These are phyloP conservation scores for Umimayanthus kanabou DNA, from an alignment of 92 coral and sea anemone genomes.

Conservation along the genomic window DNA sequence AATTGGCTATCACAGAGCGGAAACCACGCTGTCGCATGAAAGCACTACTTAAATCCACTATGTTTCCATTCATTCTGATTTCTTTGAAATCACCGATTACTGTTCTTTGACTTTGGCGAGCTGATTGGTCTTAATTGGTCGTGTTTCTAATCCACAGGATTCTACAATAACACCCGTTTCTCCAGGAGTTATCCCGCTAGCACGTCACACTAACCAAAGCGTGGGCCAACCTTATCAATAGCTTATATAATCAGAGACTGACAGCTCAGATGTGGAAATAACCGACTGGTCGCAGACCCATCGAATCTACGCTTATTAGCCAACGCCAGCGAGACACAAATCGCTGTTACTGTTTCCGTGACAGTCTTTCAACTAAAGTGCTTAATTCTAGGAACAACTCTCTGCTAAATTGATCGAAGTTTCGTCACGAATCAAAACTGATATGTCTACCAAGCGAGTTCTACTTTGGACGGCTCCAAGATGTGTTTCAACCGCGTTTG, in stretches of 20 bases:
- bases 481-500: constrained; percentile 97
- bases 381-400: background rate
- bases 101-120: constrained; percentile 16
- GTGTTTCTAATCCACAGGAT: constrained; percentile 43
- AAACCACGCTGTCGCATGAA: background rate
- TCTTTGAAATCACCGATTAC: constrained; percentile 30
- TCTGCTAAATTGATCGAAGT: background rate
- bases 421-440: background rate
- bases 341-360: background rate
- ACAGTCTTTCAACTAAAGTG: background rate
- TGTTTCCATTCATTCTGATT: constrained; percentile 16
- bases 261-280: background rate
- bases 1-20: constrained; percentile 9
- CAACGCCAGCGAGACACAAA: background rate
- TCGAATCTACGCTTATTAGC: background rate
- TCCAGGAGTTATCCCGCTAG: constrained; percentile 1
- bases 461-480: constrained; percentile 97
- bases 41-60: background rate
- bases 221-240: constrained; percentile 32
- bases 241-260: constrained; percentile 15
- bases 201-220: constrained; percentile 39
- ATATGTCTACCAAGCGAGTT: constrained; percentile 70
- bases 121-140: constrained; percentile 44
- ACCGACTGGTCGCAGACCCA: background rate
- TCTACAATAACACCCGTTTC: constrained; percentile 38